A percentile compares a stretch with the other conserved stretches of the same genome.
These are phyloP conservation scores for Echiichthys vipera DNA, from an alignment of 2,797 vertebrate genomes.

Conservation along the genomic window DNA sequence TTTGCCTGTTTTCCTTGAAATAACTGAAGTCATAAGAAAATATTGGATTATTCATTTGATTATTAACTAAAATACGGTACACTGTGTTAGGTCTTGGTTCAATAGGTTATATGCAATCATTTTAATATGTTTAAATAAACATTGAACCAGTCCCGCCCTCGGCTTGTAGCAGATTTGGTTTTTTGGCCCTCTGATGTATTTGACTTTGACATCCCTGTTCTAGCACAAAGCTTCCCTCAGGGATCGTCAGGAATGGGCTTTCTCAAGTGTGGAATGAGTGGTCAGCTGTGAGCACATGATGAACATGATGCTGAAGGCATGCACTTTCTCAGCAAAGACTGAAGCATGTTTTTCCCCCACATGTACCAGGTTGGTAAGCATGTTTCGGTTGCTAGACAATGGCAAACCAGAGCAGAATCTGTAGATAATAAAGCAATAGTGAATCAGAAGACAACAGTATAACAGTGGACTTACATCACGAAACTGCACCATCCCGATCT, in stretches of 20 bases:
- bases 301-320: constrained; percentile 54
- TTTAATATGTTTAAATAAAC: too few species aligned
- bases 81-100: too few species aligned
- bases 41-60: too few species aligned
- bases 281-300: constrained; percentile 79
- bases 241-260: constrained; percentile 44
- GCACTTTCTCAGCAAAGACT: constrained; percentile 38
- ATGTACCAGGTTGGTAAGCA: not conserved
- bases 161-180: too few species aligned
- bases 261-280: constrained; percentile 56
- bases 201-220: too few species aligned
- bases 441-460: not conserved
- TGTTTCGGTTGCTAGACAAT: not conserved
- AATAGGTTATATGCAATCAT: too few species aligned
- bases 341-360: not conserved
- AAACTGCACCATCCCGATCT: constrained; percentile 97
- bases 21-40: too few species aligned
- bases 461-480: constrained; percentile 89
- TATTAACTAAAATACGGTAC: too few species aligned
- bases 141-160: too few species aligned
- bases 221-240: constrained; percentile 59
- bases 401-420: not conserved
- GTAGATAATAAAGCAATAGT: not conserved
- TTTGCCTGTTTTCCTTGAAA: too few species aligned
- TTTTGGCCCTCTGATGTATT: too few species aligned